Conservation (phyloP, 2,797 vertebrate genomes). For the Phoxinus dragarum region DNA sequence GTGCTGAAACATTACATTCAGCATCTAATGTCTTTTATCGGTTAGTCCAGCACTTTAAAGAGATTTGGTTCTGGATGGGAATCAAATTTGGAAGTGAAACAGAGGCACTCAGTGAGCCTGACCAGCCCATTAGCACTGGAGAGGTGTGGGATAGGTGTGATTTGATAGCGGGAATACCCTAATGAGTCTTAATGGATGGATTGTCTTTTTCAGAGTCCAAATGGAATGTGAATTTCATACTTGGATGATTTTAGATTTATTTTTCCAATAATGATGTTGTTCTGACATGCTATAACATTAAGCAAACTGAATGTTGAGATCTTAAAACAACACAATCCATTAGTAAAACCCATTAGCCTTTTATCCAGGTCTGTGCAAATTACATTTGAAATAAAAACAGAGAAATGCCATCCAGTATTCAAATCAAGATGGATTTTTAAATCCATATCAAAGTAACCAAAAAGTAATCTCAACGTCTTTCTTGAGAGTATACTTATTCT, state of each 20-base stretch:
- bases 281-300: neutral
- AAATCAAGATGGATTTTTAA: neutral
- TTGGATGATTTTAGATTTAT: slow-evolving; percentile 17
- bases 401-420: neutral
- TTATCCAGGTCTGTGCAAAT: neutral
- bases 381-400: neutral
- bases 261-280: slow-evolving; percentile 6
- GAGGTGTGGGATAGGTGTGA: slow-evolving; percentile 37
- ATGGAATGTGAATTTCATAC: slow-evolving; percentile 26
- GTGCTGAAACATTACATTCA: slow-evolving; percentile 63
- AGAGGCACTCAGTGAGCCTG: slow-evolving; percentile 27
- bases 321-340: slow-evolving; percentile 36
- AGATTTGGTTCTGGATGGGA: slow-evolving; percentile 36
- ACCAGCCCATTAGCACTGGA: slow-evolving; percentile 46
- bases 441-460: neutral
- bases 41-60: slow-evolving; percentile 37
- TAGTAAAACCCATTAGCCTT: neutral
- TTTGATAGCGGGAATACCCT: slow-evolving; percentile 23
- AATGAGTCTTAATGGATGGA: slow-evolving; percentile 39
- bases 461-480: neutral
- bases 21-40: slow-evolving; percentile 52
- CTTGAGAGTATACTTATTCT: slow-evolving; percentile 40
- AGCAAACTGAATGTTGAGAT: slow-evolving; percentile 14
- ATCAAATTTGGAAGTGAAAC: slow-evolving; percentile 51
- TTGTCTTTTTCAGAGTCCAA: slow-evolving; percentile 29